Percentiles rank a stretch among this genome's conserved stretches.
These are phyloP conservation scores for Anthrax anthrax DNA, from an alignment of 2,888 invertebrate genomes.

Conservation along the genomic window DNA sequence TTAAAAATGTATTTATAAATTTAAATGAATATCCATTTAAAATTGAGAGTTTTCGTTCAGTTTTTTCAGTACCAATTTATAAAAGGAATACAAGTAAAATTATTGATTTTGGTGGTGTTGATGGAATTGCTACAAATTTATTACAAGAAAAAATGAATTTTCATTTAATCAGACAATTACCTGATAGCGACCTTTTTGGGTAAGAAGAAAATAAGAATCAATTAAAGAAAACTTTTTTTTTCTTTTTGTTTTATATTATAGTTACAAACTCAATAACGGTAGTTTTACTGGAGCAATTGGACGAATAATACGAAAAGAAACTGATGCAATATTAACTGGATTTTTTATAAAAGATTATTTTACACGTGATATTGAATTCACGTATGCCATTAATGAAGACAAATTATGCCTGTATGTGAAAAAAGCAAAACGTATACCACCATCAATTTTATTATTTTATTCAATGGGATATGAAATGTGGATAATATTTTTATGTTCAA, in stretches of 20 bases:
- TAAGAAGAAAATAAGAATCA: constrained; percentile 10
- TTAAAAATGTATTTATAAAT: constrained; percentile 18
- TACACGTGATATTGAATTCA: constrained; percentile 27
- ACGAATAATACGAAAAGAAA: constrained; percentile 23
- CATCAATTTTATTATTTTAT: constrained; percentile 30
- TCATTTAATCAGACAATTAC: constrained; percentile 18
- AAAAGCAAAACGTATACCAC: constrained; percentile 31
- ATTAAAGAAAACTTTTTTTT: not conserved
- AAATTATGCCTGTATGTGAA: constrained; percentile 31
- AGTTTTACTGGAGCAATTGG: constrained; percentile 30
- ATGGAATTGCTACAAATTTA: constrained; percentile 21
- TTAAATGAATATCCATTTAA: constrained; percentile 26
- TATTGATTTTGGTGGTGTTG: constrained; percentile 20
- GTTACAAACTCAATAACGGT: constrained; percentile 26
- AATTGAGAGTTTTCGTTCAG: constrained; percentile 27
- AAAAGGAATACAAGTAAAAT: constrained; percentile 8
- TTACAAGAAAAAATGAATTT: constrained; percentile 24
- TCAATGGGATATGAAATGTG: constrained; percentile 28
- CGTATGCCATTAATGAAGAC: constrained; percentile 29
- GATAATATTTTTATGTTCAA: constrained; percentile 25
- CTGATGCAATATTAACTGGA: constrained; percentile 30
- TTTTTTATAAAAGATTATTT: constrained; percentile 35
- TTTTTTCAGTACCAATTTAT: constrained; percentile 19
- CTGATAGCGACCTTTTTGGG: constrained; percentile 27
- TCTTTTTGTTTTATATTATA: constrained; percentile 11